These are phyloP conservation scores for Cettia cetti DNA, from an alignment of 2,113 vertebrate genomes.

Conservation along the genomic window DNA sequence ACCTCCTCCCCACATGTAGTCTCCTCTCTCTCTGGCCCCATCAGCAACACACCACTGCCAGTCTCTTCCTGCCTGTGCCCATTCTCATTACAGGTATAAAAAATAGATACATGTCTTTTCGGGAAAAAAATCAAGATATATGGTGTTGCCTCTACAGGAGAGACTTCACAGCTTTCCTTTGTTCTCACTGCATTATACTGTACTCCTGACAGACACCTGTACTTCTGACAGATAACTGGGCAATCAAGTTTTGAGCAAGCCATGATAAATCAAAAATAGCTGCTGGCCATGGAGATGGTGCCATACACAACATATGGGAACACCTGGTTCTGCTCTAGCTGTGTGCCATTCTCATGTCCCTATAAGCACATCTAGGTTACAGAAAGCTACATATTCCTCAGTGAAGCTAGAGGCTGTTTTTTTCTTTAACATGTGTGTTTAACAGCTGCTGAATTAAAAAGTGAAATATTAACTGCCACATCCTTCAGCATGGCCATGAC, in stretches of 20 bases:
- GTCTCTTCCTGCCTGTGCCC: neutral
- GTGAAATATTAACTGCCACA: neutral
- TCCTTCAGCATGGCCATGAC: neutral
- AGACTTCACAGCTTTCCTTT: neutral
- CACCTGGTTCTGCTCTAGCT: neutral
- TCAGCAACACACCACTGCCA: neutral
- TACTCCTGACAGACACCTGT: neutral
- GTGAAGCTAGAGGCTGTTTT: neutral
- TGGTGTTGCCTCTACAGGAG: neutral
- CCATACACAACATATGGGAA: too few species aligned
- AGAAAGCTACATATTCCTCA: neutral
- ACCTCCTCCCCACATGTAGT: neutral
- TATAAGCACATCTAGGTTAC: neutral
- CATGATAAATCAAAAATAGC: neutral
- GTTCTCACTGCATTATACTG: neutral
- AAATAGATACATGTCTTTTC: neutral
- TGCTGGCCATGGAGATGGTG: neutral
- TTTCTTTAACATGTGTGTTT: neutral
- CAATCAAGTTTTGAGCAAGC: neutral
- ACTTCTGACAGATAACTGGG: neutral
- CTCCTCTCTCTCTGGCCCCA: neutral
- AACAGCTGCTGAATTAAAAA: neutral
- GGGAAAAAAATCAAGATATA: neutral
- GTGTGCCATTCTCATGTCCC: neutral
- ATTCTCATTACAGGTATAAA: neutral